Base-by-base conservation (phyloP, 2,113 vertebrate species). In the Nothoprocta perdicaria region DNA sequence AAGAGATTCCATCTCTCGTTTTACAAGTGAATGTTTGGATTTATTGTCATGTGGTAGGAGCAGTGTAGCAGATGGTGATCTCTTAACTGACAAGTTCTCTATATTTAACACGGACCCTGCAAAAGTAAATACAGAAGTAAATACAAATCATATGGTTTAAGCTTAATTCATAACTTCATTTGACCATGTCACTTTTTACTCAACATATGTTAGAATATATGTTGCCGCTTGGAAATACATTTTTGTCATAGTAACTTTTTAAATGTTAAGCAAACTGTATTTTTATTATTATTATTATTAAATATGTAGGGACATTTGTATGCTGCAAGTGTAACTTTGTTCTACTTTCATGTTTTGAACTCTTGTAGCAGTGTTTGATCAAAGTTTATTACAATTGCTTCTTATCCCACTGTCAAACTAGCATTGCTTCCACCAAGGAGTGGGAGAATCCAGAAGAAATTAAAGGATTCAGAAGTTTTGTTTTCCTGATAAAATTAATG, bases 111-210 rank as follows among this genome's bases (percentile, higher is more conserved):
- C 72, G 33, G 46, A 81, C 38, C 67, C 97, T 97, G 67, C 80
- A 86, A 90, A 94, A 85, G 18, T 22, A 88, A 91, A 91, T 91
- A 80, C 24, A 80, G 65, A 93, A 84, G 23, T 46, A 77, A 84
- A 90, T 45, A 77, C 21, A 48, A 19, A 3, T 53, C 53, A 18
- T 4, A 6, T 43, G 55, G 31, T 83, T 80, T 19, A 27, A 87
- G 14, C 10, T 45, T 38, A 26, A 71, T 10, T 55, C 71, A 29
- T 4, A 68, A 12, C 78, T 68, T 69, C 3, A 29, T 69, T 93
- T 69, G 75, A 45, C 6, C 5, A 1, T 33, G 18, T 27, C 7
- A 19, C 24, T 65, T 84, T 52, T 82, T 92, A 50, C 9, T 43
- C 52, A 46, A 2, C 57, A 52, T 40, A 26, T 45, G 63, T 50